Conservation (phyloP, 2,113 vertebrate species). For the Actenoides hombroni region DNA sequence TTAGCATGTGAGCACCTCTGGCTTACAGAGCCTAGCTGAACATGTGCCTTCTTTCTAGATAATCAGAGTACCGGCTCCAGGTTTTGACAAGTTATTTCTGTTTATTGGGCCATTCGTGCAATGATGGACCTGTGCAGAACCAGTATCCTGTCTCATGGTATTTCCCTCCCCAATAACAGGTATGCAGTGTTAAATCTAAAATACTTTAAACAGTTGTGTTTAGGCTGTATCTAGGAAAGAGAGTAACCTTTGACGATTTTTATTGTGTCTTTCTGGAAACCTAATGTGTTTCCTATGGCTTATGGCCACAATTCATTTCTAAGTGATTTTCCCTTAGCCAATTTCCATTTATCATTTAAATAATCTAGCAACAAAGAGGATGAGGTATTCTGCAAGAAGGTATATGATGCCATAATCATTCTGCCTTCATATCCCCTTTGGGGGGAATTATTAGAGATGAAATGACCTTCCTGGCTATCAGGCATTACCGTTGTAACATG, state of each 20-base stretch:
- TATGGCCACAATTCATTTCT: constrained; percentile 50
- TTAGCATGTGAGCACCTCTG: constrained; percentile 10
- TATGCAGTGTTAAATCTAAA: background rate
- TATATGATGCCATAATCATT: constrained; percentile 52
- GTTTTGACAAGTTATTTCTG: background rate
- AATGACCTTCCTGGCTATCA: constrained; percentile 50
- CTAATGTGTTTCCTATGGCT: constrained; percentile 41
- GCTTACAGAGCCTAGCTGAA: background rate
- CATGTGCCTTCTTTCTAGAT: background rate
- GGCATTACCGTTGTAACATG: constrained; percentile 8
- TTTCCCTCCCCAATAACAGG: background rate
- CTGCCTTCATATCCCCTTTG: constrained; percentile 55
- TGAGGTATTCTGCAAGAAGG: constrained; percentile 45
- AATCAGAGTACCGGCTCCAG: background rate
- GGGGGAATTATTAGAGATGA: constrained; percentile 58
- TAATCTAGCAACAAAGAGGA: constrained; percentile 63
- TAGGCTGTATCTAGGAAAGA: background rate
- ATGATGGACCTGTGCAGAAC: background rate
- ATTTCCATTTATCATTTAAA: constrained; percentile 67
- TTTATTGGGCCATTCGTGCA: background rate
- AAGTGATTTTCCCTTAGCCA: constrained; percentile 47
- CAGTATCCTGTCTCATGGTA: background rate
- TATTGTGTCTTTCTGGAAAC: constrained; percentile 59
- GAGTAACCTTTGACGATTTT: constrained; percentile 26
- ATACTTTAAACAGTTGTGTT: background rate